Base-by-base conservation (phyloP, 2,797 vertebrate species). In the Sibirionetta formosa region DNA sequence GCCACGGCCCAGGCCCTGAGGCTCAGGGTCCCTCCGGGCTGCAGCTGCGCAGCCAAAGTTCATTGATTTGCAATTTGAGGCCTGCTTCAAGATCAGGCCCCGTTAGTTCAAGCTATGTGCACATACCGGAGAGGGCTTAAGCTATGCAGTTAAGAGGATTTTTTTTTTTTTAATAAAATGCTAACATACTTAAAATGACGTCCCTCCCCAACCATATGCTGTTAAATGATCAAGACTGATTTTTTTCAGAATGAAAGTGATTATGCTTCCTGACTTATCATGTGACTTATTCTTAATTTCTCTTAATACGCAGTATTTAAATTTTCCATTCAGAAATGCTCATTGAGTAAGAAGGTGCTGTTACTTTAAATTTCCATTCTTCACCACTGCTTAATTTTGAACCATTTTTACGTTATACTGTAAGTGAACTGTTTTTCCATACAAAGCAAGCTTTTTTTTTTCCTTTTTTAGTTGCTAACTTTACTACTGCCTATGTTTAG, bases 401-500 rank as follows among this genome's bases (percentile, higher is more conserved):
- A 90, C 88, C 15, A 16, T 86, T 95, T 96, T 85, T 94, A 72
- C 65, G 65, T 96, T 95, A 86, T 91, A 93, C 80, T 94, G 80
- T 93, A 95, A 96, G 86, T 82, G 93, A 95, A 95, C 93, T 94
- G 91, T 96, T 94, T 94, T 93, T 93, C 88, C 79, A 82, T 95
- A 96, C 85, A 90, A 64, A 90, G 86, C 70, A 86, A 88, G 76
- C 84, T 93, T 94, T 96, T 94, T n/a, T 94, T 88, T 88, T 68
- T 53, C 96, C 94, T 96, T 96, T 96, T 94, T 94, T 90, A 97
- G 92, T 93, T 96, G 94, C 93, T 94, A 95, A 93, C 94, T 95
- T 96, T 95, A 95, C 85, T 96, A 92, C 94, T 94, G 93, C 89
- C 93, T 94, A 90, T 97, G 96, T 94, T 97, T 97, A 96, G 96